Evolutionary conservation across 64 coral and sea anemone species (phyloP).

Genomic region (Anthopleura sola): DNA sequence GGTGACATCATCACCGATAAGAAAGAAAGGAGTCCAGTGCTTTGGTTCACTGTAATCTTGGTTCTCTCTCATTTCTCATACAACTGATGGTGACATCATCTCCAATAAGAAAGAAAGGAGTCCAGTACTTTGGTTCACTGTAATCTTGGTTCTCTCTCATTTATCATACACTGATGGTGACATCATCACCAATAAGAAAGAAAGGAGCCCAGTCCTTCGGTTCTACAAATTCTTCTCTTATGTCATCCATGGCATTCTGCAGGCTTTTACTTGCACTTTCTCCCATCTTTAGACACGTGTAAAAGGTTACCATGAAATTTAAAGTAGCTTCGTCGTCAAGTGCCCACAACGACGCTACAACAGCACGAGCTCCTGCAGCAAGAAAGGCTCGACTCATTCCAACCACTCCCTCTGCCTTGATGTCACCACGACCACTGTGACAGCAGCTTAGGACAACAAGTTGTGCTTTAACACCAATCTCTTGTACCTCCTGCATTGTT

Average conservation of each 20-base stretch:
- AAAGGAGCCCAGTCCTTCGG: slow-evolving; percentile 3
- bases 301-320: background rate
- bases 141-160: background rate
- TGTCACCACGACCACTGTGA: slow-evolving; percentile 25
- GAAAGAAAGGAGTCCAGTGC: slow-evolving; percentile 5
- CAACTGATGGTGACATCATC: slow-evolving; percentile 4
- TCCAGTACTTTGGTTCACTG: background rate
- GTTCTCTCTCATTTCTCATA: background rate
- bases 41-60: background rate
- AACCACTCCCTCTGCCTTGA: slow-evolving; percentile 30
- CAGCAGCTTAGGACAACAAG: slow-evolving; percentile 39
- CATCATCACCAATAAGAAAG: slow-evolving; percentile 22
- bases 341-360: slow-evolving; percentile 21
- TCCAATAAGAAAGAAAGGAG: background rate
- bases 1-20: slow-evolving; percentile 21
- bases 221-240: background rate
- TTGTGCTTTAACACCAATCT: background rate
- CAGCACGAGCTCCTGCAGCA: slow-evolving; percentile 26
- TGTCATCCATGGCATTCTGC: background rate
- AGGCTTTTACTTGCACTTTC: slow-evolving; percentile 21
- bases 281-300: background rate
- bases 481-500: slow-evolving; percentile 21
- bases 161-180: background rate
- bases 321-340: background rate
- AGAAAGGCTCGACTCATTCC: slow-evolving; percentile 34